Evolutionary conservation across 2,113 vertebrate species (phyloP), one percentile per base, ranked within the genome.

Genomic region (Dicentrarchus labrax): DNA sequence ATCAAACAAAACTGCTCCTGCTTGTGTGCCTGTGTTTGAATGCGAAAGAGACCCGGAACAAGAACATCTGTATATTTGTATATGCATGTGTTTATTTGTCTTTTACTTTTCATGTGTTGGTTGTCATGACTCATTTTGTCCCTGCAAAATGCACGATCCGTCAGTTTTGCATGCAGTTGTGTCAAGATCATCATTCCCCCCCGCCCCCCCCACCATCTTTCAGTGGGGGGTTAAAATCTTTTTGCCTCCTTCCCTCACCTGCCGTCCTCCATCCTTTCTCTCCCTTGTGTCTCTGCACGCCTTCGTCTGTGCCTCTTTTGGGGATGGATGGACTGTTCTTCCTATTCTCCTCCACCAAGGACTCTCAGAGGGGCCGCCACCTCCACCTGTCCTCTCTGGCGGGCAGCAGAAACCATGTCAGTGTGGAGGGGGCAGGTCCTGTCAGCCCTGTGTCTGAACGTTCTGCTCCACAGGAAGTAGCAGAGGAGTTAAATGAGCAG

Each of bases 311-410:
- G 78, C 72, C 80, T 86, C 76, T 79, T 64, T 86, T 68, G 80
- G 67, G 83, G 81, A 76, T 12, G 73, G 82, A 86, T 51, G 86
- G 71, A 85, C 71, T 76, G 19, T 80, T 66, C 83, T 51, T 88
- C 82, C 61, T 65, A 22, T 67, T 69, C 36, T 43, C 61, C 66
- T 71, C 16, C 66, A 36, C 72, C 54, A 91, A 95, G 95, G 93
- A 93, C 80, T 93, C 93, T 66, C 50, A 91, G 64, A 81, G 39
- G 64, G 92, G 91, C 19, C 78, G 38, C 30, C 82, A 76, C 83
- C 66, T 85, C 75, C 89, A 15, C 4, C 84, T 83, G 45, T 89
- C 91, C 47, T 78, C 87, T 19, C 65, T 67, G 45, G 76, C 38
- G 17, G 80, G 77, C 72, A 72, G 73, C 72, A 78, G 53, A 84